These are phyloP conservation scores for Cathartes aura DNA, from an alignment of 2,113 vertebrate genomes.

Conservation along the genomic window DNA sequence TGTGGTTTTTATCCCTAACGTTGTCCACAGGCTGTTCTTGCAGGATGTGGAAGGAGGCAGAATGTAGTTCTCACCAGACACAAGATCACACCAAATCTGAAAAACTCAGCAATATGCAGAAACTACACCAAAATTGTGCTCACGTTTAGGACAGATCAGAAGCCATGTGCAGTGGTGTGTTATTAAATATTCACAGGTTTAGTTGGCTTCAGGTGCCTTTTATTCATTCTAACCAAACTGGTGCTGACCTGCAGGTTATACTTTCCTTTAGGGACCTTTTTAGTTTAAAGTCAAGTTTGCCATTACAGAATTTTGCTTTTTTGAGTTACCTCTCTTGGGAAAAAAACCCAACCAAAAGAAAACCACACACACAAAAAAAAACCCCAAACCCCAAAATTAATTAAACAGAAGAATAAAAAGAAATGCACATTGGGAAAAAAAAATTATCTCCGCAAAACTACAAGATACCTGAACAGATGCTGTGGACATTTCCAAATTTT, in stretches of 20 bases:
- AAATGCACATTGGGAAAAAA: background rate
- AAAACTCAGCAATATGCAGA: background rate
- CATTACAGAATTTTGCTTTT: background rate
- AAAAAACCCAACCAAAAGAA: background rate
- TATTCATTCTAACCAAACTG: background rate
- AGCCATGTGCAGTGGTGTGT: background rate
- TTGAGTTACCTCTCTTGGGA: background rate
- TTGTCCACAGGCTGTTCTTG: background rate
- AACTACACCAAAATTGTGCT: background rate
- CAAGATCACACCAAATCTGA: background rate
- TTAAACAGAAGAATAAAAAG: background rate
- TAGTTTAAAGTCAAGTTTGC: background rate
- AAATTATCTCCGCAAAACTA: background rate
- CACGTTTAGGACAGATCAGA: background rate
- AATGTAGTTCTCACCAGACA: background rate
- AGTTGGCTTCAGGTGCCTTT: background rate
- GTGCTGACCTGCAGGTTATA: background rate
- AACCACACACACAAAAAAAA: background rate
- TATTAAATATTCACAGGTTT: background rate
- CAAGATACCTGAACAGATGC: background rate
- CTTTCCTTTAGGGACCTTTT: background rate
- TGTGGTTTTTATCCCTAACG: background rate
- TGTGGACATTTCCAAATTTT: background rate
- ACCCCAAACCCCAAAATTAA: background rate
- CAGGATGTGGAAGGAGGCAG: background rate